Evolutionary conservation across 2,888 invertebrate genomes (phyloP).

Genomic region (Limnephilus lunatus): DNA sequence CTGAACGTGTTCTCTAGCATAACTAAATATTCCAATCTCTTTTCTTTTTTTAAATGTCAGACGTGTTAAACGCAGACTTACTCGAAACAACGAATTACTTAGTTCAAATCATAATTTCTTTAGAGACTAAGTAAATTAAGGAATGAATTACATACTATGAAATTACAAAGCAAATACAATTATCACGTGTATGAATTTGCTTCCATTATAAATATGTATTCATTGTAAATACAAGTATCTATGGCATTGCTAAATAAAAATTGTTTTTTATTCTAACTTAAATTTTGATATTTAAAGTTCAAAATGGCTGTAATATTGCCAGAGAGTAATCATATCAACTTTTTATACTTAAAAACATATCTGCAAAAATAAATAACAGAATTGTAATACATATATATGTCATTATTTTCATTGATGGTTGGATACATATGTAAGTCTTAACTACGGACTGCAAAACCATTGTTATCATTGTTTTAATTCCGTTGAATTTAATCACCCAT

Average conservation of each 20-base stretch:
- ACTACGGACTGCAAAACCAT: too few species aligned
- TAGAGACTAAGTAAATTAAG: neutral
- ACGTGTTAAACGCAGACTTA: neutral
- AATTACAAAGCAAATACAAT: neutral
- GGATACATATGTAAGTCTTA: neutral
- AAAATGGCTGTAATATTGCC: neutral
- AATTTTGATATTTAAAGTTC: neutral
- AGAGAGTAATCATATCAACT: constrained; percentile 14
- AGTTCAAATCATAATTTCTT: neutral
- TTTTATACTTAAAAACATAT: constrained; percentile 28
- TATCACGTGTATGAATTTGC: neutral
- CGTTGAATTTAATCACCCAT: too few species aligned
- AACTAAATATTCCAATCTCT: neutral
- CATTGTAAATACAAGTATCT: neutral
- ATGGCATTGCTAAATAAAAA: neutral
- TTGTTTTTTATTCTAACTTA: neutral
- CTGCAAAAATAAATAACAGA: neutral
- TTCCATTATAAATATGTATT: neutral
- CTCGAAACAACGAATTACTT: constrained; percentile 20
- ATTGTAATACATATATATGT: neutral
- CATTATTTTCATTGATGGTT: neutral
- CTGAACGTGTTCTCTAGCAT: neutral
- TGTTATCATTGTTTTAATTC: too few species aligned
- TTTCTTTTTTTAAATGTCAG: neutral
- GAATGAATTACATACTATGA: neutral